These are phyloP conservation scores for Phyllotreta cruciferae DNA, from an alignment of 2,888 invertebrate genomes.

Conservation along the genomic window DNA sequence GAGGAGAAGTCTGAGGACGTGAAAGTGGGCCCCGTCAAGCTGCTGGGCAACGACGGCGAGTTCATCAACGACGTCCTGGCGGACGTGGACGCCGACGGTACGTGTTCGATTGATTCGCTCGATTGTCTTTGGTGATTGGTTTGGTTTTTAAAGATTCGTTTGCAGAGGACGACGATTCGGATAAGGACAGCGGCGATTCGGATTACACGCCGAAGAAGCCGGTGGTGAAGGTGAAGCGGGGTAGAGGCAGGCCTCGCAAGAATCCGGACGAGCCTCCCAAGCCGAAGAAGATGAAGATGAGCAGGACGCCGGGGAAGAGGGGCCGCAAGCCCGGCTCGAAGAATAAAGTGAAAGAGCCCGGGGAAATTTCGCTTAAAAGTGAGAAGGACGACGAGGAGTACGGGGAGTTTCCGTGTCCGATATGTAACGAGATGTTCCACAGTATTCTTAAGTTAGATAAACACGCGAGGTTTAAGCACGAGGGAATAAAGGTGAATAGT, in stretches of 20 bases:
- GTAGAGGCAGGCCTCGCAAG: conserved; percentile 56
- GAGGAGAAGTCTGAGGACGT: conserved; percentile 29
- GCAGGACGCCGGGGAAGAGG: conserved; percentile 37
- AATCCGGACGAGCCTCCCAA: conserved; percentile 41
- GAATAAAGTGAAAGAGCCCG: conserved; percentile 39
- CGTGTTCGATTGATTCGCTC: not conserved
- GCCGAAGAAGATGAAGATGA: conserved; percentile 25
- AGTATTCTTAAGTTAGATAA: conserved; percentile 52
- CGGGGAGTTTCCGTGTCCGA: conserved; percentile 52
- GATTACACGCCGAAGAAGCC: conserved; percentile 55
- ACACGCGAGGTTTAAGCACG: conserved; percentile 51
- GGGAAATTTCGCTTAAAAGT: conserved; percentile 30
- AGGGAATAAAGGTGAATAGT: conserved; percentile 44
- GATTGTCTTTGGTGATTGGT: not conserved
- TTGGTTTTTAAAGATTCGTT: not conserved
- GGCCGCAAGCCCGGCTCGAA: conserved; percentile 46
- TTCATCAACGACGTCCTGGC: conserved; percentile 26
- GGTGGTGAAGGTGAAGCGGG: conserved; percentile 36
- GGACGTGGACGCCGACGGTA: conserved; percentile 33
- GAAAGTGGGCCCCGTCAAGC: conserved; percentile 23
- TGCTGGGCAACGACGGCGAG: conserved; percentile 24
- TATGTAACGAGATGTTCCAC: conserved; percentile 52
- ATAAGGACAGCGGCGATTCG: conserved; percentile 52
- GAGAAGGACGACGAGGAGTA: conserved; percentile 51
- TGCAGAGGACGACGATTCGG: conserved; percentile 35